A percentile compares a stretch with the other conserved stretches of the same genome.
Evolutionary conservation across 1,140 invertebrate genomes (phyloP).

Genomic region (Zaprionus tsacasi): DNA sequence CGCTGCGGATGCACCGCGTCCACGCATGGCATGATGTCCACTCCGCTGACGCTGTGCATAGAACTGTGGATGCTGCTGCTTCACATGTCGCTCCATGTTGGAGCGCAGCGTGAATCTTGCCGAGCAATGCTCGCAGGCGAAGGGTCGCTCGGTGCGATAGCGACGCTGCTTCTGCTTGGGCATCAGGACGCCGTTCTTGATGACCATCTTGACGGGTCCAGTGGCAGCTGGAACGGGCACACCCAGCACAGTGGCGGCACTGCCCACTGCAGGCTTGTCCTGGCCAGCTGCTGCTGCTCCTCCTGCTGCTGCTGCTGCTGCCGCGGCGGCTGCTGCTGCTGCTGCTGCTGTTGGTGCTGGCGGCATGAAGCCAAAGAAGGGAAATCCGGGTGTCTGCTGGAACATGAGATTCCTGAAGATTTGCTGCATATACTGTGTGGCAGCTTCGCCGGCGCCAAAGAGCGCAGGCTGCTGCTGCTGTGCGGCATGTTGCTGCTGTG

Average conservation of each 20-base stretch:
- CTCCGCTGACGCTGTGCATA: constrained; percentile 90
- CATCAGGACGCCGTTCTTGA: constrained; percentile 94
- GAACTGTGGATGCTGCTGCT: constrained; percentile 95
- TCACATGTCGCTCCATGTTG: constrained; percentile 97
- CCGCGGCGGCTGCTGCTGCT: constrained; percentile 85
- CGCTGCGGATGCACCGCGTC: constrained; percentile 70
- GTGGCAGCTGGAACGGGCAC: constrained; percentile 34
- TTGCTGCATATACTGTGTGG: constrained; percentile 85
- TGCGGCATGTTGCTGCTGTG: constrained; percentile 84
- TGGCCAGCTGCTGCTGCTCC: not conserved
- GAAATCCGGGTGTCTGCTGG: constrained; percentile 84
- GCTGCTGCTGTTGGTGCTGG: constrained; percentile 86
- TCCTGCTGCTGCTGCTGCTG: not conserved
- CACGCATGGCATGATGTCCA: constrained; percentile 83
- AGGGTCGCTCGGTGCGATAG: constrained; percentile 95
- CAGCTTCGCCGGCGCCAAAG: constrained; percentile 85
- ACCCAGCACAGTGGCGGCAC: constrained; percentile 10
- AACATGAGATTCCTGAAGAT: constrained; percentile 86
- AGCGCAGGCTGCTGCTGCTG: constrained; percentile 64
- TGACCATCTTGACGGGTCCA: constrained; percentile 92
- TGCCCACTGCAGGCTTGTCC: constrained; percentile 11
- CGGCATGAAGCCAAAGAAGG: constrained; percentile 84
- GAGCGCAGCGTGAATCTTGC: constrained; percentile 95
- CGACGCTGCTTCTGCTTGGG: constrained; percentile 95
- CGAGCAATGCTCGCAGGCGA: constrained; percentile 94